Conservation (phyloP, 2,888 invertebrate genomes). For the Coremacera marginata region DNA sequence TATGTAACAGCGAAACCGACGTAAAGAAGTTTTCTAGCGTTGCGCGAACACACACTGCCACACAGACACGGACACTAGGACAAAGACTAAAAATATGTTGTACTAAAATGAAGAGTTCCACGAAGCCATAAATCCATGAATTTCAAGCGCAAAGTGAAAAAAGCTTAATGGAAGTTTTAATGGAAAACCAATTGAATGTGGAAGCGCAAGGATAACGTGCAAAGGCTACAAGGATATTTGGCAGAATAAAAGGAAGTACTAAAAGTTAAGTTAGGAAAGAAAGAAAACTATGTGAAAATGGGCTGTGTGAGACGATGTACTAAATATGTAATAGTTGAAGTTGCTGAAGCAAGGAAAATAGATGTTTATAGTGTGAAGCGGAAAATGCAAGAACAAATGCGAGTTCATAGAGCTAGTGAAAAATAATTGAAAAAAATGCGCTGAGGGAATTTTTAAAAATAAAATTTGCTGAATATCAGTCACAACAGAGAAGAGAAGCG, state of each 20-base stretch:
- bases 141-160: background rate
- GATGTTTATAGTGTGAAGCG: background rate
- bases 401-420: background rate
- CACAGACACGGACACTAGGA: slow-evolving; percentile 11
- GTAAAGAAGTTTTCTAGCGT: background rate
- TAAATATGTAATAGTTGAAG: slow-evolving; percentile 18
- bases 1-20: slow-evolving; percentile 33
- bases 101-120: slow-evolving; percentile 19
- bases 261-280: background rate
- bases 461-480: background rate
- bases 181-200: background rate
- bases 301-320: background rate
- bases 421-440: background rate
- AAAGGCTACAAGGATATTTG: background rate
- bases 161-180: background rate
- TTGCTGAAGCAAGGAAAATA: background rate
- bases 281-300: slow-evolving; percentile 30
- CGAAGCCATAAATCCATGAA: background rate
- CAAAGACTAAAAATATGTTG: background rate
- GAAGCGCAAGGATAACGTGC: slow-evolving; percentile 14
- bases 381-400: background rate
- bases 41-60: slow-evolving; percentile 25
- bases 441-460: background rate
- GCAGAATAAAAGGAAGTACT: slow-evolving; percentile 5
- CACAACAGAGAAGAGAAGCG: no score